Evolutionary conservation across 2,113 vertebrate species (phyloP), one percentile per base, ranked within the genome.

Genomic region (Nesogale talazaci): DNA sequence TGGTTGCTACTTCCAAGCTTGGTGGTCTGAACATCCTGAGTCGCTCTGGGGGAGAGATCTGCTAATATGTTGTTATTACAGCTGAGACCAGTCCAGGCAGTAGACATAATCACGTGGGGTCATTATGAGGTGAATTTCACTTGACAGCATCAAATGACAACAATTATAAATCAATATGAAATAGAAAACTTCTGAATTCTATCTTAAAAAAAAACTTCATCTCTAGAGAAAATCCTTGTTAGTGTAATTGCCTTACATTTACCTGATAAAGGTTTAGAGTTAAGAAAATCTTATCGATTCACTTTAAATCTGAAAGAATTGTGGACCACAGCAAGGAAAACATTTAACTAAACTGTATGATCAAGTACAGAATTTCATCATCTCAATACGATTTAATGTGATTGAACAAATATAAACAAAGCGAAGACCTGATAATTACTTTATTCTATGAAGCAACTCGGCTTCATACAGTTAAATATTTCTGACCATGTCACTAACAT

Each of bases 261-360:
- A 83, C 8, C 2, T 72, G 75, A 78, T 67, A 77, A 89, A 90
- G 10, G 11, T 17, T 85, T 89, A 36, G 20, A 56, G 79, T 61
- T 65, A 87, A 91, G 46, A 52, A 63, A 76, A 12, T 8, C 75
- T 86, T 79, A 85, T 92, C 69, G 91, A 34, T 81, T 92, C 69
- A 92, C 34, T 81, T 89, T n/a, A 84, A 92, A 74, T n/a, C 29
- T n/a, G 57, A 89, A 67, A 83, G 38, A 67, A 20, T 42, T 92
- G 19, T 79, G 22, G 70, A 36, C 20, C 6, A 82, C 1, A 1
- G 36, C 14, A 16, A 46, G n/a, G 25, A 25, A 31, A 23, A 38
- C 38, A 86, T 74, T 92, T 29, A 84, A 77, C 15, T 3, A 57
- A 84, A 31, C 11, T 80, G 91, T 19, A 31, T 8, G 15, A 92